Conservation (phyloP, 2,113 vertebrate genomes). For the Melanotaenia duboulayi region DNA sequence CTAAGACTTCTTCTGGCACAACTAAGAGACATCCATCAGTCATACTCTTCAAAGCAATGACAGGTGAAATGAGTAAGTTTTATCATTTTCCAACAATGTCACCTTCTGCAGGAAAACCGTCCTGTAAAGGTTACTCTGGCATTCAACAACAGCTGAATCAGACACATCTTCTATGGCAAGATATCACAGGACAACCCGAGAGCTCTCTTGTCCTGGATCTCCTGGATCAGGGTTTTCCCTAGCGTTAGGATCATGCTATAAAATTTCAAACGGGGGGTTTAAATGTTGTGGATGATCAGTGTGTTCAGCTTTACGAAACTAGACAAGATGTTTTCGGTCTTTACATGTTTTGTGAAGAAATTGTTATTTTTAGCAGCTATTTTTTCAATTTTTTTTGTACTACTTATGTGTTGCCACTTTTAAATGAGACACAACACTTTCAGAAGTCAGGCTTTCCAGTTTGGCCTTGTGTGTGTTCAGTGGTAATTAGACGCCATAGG, state of each 20-base stretch:
- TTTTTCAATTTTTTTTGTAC: background rate
- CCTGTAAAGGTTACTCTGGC: too few relatives aligned
- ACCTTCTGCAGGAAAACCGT: too few relatives aligned
- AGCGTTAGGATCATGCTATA: background rate
- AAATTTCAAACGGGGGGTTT: background rate
- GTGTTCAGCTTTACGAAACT: background rate
- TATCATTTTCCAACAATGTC: too few relatives aligned
- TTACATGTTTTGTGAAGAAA: conserved; percentile 4
- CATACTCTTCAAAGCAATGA: too few relatives aligned
- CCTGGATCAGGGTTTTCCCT: background rate
- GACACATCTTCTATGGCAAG: too few relatives aligned
- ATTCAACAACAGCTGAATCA: too few relatives aligned
- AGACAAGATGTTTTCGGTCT: background rate
- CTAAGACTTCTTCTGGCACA: too few relatives aligned
- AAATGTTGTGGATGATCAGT: background rate
- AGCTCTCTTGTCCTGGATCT: too few relatives aligned
- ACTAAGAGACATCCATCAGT: too few relatives aligned
- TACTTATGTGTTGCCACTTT: background rate
- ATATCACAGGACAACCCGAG: too few relatives aligned
- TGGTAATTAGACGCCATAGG: conserved; percentile 29
- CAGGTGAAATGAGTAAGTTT: too few relatives aligned
- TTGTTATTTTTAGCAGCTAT: background rate
- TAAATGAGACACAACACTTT: background rate
- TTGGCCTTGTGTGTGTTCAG: conserved; percentile 10
- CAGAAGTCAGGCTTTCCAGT: conserved; percentile 6